These are phyloP conservation scores for Drosophila bocqueti DNA, from an alignment of 1,140 invertebrate genomes.

Conservation along the genomic window DNA sequence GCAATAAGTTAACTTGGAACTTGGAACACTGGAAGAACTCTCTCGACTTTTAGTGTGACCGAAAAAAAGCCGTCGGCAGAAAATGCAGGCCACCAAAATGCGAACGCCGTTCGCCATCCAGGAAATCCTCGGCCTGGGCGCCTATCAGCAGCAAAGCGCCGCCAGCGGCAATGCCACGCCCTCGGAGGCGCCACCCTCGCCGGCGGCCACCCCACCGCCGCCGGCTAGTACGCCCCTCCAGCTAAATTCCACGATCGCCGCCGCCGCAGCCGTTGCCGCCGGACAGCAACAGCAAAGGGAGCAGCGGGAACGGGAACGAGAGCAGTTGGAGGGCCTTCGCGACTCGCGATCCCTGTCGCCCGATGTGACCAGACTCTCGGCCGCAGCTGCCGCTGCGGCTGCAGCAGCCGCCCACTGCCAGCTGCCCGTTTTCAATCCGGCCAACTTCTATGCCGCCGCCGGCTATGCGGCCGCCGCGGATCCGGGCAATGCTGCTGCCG, in stretches of 20 bases:
- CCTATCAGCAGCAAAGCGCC: slow-evolving; percentile 66
- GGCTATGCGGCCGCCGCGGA: slow-evolving; percentile 78
- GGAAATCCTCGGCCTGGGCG: slow-evolving; percentile 92
- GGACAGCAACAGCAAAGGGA: slow-evolving; percentile 48
- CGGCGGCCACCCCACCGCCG: slow-evolving; percentile 70
- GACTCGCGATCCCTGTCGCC: slow-evolving; percentile 80
- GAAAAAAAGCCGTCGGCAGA: slow-evolving; percentile 62
- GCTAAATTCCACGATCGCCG: slow-evolving; percentile 12
- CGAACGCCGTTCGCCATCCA: slow-evolving; percentile 96
- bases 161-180: slow-evolving; percentile 65
- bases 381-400: slow-evolving; percentile 76
- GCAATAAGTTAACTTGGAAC: slow-evolving; percentile 14
- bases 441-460: slow-evolving; percentile 83
- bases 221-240: slow-evolving; percentile 53
- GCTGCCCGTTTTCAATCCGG: slow-evolving; percentile 83
- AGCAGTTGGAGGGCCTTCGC: slow-evolving; percentile 27
- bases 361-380: slow-evolving; percentile 75
- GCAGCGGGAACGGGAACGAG: slow-evolving; percentile 33
- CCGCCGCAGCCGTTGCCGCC: slow-evolving; percentile 46
- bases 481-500: slow-evolving; percentile 71
- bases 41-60: neutral
- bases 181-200: slow-evolving; percentile 65
- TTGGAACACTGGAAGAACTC: slow-evolving; percentile 10
- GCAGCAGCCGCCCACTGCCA: slow-evolving; percentile 82
- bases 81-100: slow-evolving; percentile 85